phyloP scores from a whole-genome alignment of 2,113 vertebrate species.

The Isurus oxyrinchus region DNA sequence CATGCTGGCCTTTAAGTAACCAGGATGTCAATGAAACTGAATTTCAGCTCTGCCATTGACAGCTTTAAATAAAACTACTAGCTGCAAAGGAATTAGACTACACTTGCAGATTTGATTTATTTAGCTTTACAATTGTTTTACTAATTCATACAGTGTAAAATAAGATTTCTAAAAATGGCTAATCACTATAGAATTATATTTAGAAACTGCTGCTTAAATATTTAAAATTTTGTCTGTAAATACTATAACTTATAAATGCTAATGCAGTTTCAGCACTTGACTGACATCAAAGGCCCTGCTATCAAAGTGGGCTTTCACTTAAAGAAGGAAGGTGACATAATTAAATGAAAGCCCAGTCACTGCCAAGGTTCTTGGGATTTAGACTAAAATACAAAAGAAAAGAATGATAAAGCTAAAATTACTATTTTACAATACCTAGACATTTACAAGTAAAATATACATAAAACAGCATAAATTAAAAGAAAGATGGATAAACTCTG shows the following conservation, averaged over 20 bases:
- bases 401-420: not conserved
- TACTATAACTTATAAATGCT: not conserved
- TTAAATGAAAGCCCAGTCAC: not conserved
- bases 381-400: not conserved
- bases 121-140: not conserved
- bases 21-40: not conserved
- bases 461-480: not conserved
- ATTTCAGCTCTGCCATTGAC: not conserved
- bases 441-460: not conserved
- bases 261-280: not conserved
- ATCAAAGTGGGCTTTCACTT: not conserved
- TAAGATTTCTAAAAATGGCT: constrained; percentile 2
- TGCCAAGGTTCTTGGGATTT: not conserved
- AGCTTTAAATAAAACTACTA: not conserved
- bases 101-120: not conserved
- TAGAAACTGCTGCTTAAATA: not conserved
- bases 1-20: not conserved
- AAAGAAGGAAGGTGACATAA: not conserved
- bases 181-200: not conserved
- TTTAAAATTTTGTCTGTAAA: not conserved
- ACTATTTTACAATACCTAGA: not conserved
- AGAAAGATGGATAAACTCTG: not conserved
- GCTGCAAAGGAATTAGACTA: not conserved
- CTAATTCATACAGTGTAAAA: not conserved
- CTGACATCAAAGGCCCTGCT: not conserved